Base-by-base conservation (phyloP, 2,113 vertebrate genomes). In the Scomber japonicus region DNA sequence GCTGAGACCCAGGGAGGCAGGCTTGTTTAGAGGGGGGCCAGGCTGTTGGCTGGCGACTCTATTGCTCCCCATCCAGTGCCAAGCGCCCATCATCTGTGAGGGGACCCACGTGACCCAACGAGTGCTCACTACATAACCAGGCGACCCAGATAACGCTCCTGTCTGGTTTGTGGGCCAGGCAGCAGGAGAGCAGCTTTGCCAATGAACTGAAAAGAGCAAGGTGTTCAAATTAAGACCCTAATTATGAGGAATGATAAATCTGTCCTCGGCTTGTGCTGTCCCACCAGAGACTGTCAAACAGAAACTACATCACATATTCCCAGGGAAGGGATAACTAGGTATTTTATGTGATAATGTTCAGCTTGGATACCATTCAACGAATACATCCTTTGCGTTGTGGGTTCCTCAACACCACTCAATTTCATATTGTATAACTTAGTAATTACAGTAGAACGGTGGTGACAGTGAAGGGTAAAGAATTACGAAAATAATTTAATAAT, bases 221-320 rank as follows among this genome's bases (percentile, higher is more conserved):
- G 86, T 92, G 83, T 86, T 90, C 80, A 89, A 90, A 91, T 91
- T 93, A 90, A 81, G 81, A 73, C 66, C 57, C 85, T 89, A 91
- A 91, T 93, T 91, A 91, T 63, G 88, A 89, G 81, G 63, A 88
- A 89, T 84, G 76, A 86, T 64, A 86, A 82, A 73, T 86, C 81
- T 72, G 75, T 87, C 84, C 80, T 86, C 50, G 35, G 71, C 74
- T 59, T 64, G 64, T 71, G 69, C 54, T 10, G 46, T 81, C 84
- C 75, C 87, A 81, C 45, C 50, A 75, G 85, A 71, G 78, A 77
- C 60, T 1, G 7, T 45, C 16, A 2, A 48, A 80, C 11, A 53
- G 69, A 85, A 64, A 63, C 40, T 17, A 67, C 66, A 57, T 66
- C 75, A 66, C 31, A 60, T 63, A 56, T 57, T 69, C 44, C 40